Evolutionary conservation across 2,888 invertebrate species (phyloP).

Genomic region (Leptothorax acervorum): DNA sequence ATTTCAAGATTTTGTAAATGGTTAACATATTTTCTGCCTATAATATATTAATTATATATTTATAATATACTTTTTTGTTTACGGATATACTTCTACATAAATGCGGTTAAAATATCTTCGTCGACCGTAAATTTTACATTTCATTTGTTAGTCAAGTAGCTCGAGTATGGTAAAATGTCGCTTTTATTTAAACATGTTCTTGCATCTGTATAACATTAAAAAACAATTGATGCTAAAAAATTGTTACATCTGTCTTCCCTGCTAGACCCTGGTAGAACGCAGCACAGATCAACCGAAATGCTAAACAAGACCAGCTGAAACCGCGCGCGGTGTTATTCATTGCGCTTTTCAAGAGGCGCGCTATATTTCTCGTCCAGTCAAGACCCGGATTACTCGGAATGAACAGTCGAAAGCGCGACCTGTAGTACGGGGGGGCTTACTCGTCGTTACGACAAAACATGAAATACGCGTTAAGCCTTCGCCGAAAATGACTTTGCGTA

Average conservation of each 20-base stretch:
- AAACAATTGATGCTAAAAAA: conserved; percentile 36
- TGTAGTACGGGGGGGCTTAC: conserved; percentile 49
- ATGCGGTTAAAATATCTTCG: neutral
- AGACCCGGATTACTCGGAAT: conserved; percentile 67
- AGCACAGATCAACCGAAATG: conserved; percentile 53
- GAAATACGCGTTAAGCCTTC: conserved; percentile 64
- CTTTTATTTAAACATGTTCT: conserved; percentile 1
- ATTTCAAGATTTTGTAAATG: neutral
- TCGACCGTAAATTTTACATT: neutral
- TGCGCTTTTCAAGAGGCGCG: conserved; percentile 66
- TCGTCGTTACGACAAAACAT: conserved; percentile 61
- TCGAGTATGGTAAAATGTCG: neutral
- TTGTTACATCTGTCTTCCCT: conserved; percentile 30
- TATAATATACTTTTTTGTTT: neutral
- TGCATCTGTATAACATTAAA: conserved; percentile 4
- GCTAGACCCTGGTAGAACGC: neutral
- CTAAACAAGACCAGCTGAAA: conserved; percentile 62
- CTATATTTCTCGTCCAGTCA: conserved; percentile 67
- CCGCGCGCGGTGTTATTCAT: conserved; percentile 65
- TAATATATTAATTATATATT: neutral
- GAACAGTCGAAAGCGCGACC: conserved; percentile 67
- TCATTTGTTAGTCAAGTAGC: conserved; percentile 14
- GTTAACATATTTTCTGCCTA: neutral
- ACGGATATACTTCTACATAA: neutral
- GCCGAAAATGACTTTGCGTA: conserved; percentile 65